Base-by-base conservation (phyloP, 2,113 vertebrate genomes). In the Regulus satrapa region DNA sequence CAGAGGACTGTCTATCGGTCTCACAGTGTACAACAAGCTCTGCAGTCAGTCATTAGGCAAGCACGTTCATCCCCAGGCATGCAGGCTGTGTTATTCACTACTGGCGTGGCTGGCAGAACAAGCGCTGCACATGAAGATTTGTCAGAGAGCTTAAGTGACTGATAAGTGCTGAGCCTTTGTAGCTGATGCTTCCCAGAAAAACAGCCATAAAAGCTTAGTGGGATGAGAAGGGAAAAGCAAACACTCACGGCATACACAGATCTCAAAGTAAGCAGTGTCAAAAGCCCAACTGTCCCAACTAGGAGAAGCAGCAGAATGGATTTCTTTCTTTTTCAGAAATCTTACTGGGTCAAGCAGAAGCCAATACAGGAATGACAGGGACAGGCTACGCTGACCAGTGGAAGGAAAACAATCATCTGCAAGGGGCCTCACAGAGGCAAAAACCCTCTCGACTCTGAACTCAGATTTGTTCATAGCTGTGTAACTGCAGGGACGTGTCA, bases 1-100 rank as follows among this genome's bases (percentile, higher is more conserved):
- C 96, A 97, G 96, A 97, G 96, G 96, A 97, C 38, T 95, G 49
- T 66, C 90, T 89, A 84, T 91, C 56, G 89, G 51, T 92, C 78
- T 85, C 72, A 71, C 12, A 76, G 12, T 80, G 68, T 38, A 63
- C 51, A 94, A 76, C 51, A 86, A 82, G 59, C 38, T 82, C 59
- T 40, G 73, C 28, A 83, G 74, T 23, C 51, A 63, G 67, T 88
- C 46, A 82, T 68, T 52, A 68, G 62, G 71, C 96, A 94, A 77
- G 86, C 78, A 86, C 55, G 93, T 75, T 92, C 92, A 89, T 58
- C 66, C 80, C 51, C 21, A 40, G 69, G 72, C 55, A 94, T 97
- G 97, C 93, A 95, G 2, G 11, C 32, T 54, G 12, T 41, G 80
- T 40, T 73, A 66, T 14, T 63, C 32, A n/a, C 64, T 74, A 56